phyloP scores from a whole-genome alignment of 2,113 vertebrate species.

The Brachyistius frenatus region DNA sequence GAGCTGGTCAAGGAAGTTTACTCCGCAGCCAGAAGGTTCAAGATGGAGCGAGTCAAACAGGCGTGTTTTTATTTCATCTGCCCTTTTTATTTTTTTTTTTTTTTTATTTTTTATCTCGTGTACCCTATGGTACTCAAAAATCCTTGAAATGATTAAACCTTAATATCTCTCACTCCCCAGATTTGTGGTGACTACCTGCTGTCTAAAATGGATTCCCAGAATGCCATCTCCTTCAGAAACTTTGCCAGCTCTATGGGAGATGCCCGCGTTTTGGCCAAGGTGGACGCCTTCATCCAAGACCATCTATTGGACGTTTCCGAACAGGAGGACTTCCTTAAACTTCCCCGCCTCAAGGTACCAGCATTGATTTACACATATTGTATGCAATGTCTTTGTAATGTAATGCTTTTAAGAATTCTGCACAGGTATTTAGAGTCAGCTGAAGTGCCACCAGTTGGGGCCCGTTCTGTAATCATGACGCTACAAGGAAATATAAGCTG shows the following conservation, averaged over 20 bases:
- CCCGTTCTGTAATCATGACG: no score
- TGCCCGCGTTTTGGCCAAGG: slow-evolving; percentile 89
- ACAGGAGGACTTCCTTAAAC: slow-evolving; percentile 98
- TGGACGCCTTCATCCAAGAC: slow-evolving; percentile 96
- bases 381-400: not conserved
- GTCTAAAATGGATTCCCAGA: slow-evolving; percentile 93
- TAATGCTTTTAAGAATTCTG: no score
- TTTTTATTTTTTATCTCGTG: no score
- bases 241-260: slow-evolving; percentile 97
- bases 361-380: not conserved
- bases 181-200: slow-evolving; percentile 98
- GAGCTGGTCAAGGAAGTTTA: slow-evolving; percentile 98
- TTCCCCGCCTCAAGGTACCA: slow-evolving; percentile 94
- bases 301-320: slow-evolving; percentile 94
- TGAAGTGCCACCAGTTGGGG: no score
- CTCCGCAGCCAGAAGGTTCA: slow-evolving; percentile 96
- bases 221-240: slow-evolving; percentile 95
- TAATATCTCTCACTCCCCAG: slow-evolving; percentile 69
- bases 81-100: not conserved
- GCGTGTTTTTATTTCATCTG: slow-evolving; percentile 70
- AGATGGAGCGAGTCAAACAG: slow-evolving; percentile 99
- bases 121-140: not conserved
- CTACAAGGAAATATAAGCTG: no score
- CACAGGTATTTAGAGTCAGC: no score
- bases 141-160: not conserved